A percentile compares a stretch with the other conserved stretches of the same genome.
These are phyloP conservation scores for Tachysurus vachellii DNA, from an alignment of 2,113 vertebrate species.

Conservation along the genomic window DNA sequence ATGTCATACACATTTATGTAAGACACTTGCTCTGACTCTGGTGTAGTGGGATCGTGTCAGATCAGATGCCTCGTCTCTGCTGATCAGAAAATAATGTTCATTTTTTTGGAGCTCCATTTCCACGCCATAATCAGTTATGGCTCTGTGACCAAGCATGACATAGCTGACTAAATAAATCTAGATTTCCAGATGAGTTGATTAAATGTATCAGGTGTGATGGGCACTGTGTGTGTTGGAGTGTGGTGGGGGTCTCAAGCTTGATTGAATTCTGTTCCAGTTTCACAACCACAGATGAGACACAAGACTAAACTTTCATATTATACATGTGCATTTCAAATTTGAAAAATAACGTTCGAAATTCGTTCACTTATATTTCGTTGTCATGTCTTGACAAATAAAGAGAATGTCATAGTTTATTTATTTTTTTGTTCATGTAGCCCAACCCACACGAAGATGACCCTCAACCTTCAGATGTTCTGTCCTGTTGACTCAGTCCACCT, in stretches of 20 bases:
- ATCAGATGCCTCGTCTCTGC: slow-evolving; percentile 5
- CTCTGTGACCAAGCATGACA: slow-evolving; percentile 28
- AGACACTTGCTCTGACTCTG: neutral
- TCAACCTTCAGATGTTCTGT: neutral
- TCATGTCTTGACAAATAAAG: neutral
- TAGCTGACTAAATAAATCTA: slow-evolving; percentile 15
- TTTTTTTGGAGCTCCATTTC: slow-evolving; percentile 5
- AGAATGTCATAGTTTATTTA: neutral
- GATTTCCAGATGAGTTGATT: slow-evolving; percentile 30
- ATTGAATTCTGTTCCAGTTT: slow-evolving; percentile 8
- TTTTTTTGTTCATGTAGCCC: neutral
- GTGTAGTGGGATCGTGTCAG: neutral
- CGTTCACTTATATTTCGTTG: neutral
- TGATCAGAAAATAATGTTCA: slow-evolving; percentile 7
- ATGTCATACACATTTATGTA: neutral
- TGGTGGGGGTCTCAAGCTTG: neutral
- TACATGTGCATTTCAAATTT: neutral
- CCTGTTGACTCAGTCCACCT: neutral
- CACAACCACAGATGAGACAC: neutral
- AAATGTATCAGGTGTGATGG: slow-evolving; percentile 20
- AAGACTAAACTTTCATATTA: neutral
- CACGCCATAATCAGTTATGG: slow-evolving; percentile 24
- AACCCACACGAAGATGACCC: neutral
- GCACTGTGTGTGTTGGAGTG: neutral
- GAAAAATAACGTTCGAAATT: neutral